phyloP scores from a whole-genome alignment of 2,888 invertebrate genomes.

The Ennomos fuscantarius region DNA sequence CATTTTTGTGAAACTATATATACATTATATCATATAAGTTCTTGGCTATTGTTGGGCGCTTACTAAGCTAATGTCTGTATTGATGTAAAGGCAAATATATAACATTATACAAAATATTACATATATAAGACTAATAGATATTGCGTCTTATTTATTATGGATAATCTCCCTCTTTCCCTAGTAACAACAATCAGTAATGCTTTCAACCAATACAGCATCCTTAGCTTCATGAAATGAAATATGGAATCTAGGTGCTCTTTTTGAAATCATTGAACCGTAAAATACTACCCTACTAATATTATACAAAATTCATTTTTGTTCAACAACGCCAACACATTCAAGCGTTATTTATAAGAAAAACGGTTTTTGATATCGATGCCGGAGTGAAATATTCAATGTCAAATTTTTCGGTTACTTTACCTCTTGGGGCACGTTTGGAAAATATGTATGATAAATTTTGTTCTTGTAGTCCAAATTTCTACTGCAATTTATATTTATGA shows the following conservation, averaged over 20 bases:
- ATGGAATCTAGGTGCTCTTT: neutral
- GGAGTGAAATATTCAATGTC: constrained; percentile 14
- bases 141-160: neutral
- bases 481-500: neutral
- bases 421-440: constrained; percentile 16
- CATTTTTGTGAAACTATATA: constrained; percentile 8
- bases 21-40: neutral
- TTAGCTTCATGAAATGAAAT: neutral
- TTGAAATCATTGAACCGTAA: neutral
- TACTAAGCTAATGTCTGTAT: no score
- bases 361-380: constrained; percentile 16
- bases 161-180: no score
- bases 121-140: no score
- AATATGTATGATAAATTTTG: constrained; percentile 20
- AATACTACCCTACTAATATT: neutral
- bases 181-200: neutral
- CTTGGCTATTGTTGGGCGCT: no score
- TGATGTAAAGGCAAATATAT: no score
- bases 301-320: constrained; percentile 8
- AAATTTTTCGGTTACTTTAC: constrained; percentile 9
- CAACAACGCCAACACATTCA: neutral
- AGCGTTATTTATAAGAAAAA: constrained; percentile 8
- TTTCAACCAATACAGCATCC: neutral
- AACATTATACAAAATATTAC: no score
- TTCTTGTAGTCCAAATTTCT: constrained; percentile 5